Conservation (phyloP, 2,888 invertebrate genomes). For the Agrotis segetum region DNA sequence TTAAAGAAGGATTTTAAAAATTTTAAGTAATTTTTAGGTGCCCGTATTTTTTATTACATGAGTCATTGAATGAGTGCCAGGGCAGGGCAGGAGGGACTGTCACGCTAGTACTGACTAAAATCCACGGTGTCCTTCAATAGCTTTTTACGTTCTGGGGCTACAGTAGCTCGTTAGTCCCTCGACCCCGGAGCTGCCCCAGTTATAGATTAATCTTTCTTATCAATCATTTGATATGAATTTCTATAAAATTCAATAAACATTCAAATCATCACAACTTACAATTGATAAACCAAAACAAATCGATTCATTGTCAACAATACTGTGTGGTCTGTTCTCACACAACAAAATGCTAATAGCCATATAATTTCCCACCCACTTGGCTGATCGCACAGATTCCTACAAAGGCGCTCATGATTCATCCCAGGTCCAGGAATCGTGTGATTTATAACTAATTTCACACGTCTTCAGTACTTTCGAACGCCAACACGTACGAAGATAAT, state of each 20-base stretch:
- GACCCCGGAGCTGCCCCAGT: too few relatives aligned
- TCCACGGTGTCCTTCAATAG: too few relatives aligned
- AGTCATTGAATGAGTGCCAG: too few relatives aligned
- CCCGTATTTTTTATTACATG: too few relatives aligned
- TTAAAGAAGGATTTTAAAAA: too few relatives aligned
- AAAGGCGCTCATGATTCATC: constrained; percentile 63
- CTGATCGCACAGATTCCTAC: constrained; percentile 58
- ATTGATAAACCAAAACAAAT: constrained; percentile 19
- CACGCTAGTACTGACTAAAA: too few relatives aligned
- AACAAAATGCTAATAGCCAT: constrained; percentile 59
- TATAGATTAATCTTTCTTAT: too few relatives aligned
- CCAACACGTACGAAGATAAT: constrained; percentile 53
- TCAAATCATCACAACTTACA: too few relatives aligned
- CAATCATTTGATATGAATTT: background rate
- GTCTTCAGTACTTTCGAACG: constrained; percentile 49
- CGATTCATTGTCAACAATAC: constrained; percentile 21
- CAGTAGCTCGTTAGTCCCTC: too few relatives aligned
- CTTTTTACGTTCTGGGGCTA: too few relatives aligned
- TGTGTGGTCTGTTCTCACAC: constrained; percentile 60
- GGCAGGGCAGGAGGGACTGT: too few relatives aligned
- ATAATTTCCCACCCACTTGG: constrained; percentile 60
- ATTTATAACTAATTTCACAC: constrained; percentile 62
- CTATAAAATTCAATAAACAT: background rate
- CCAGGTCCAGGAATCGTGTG: constrained; percentile 60
- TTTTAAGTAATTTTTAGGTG: too few relatives aligned